Base-by-base conservation (phyloP, 2,888 invertebrate species). In the Leucophora obtusa region DNA sequence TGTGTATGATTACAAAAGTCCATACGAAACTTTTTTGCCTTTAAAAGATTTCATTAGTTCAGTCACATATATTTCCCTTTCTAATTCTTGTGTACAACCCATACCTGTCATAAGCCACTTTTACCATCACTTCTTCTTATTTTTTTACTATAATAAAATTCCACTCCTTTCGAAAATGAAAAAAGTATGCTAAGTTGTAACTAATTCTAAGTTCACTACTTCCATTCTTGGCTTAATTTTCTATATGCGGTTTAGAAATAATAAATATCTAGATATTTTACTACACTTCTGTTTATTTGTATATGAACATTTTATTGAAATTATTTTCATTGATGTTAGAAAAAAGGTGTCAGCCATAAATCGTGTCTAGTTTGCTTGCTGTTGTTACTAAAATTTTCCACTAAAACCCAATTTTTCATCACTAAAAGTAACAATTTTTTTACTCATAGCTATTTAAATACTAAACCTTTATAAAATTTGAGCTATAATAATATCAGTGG, bases 291-390 rank as follows among this genome's bases (percentile, higher is more conserved):
- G 18, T 53, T n/a, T 56, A 43, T 35, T 58, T 33, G 38, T 24
- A 17, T 35, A 72, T 63, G 28, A 72, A 66, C 35, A 47, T 53
- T 69, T 63, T 51, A 68, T 60, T 74, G 56, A 79, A 74, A 66
- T 66, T 63, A 77, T 74, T 65, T 79, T 65, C 70, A 79, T 62
- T 68, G 70, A 70, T 74, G 70, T 65, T 68, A 53, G 63, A 33
- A 65, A 83, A 82, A 82, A 83, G 82, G 83, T 83, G 83, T 83
- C 83, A 83, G 83, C 77, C 70, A 82, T 83, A 82, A 84, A 83
- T 83, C 82, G 83, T 83, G 83, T 71, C 78, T 79, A 68, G 54
- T 75, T 75, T 72, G 66, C 71, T 78, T 51, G 15, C 15, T n/a
- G 8, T 17, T 43, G 21, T 17, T 24, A 33, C 47, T 38, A 54